These are phyloP conservation scores for Ifrita kowaldi DNA, from an alignment of 2,113 vertebrate species.

Conservation along the genomic window DNA sequence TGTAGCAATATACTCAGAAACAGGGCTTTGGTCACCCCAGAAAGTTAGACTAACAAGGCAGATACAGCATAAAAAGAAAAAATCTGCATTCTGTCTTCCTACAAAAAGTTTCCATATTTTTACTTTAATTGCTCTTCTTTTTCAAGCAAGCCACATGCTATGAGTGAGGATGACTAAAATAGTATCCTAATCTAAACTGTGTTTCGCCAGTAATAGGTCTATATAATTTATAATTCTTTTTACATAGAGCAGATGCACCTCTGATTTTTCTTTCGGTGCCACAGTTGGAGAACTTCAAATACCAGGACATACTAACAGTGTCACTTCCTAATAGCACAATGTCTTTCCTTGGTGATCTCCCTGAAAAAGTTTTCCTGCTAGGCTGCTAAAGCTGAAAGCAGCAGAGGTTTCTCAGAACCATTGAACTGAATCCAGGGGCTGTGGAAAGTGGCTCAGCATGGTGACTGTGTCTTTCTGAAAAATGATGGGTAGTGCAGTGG, in stretches of 20 bases:
- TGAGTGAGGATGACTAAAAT: background rate
- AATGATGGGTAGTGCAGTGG: background rate
- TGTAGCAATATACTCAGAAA: background rate
- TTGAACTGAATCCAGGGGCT: background rate
- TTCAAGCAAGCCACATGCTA: background rate
- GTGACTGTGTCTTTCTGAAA: background rate
- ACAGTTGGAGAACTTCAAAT: background rate
- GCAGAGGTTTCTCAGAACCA: background rate
- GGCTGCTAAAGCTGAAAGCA: background rate
- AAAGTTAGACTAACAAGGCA: background rate
- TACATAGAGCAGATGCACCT: background rate
- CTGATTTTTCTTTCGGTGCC: background rate
- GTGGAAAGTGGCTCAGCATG: background rate
- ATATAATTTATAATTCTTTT: background rate
- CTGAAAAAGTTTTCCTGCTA: background rate
- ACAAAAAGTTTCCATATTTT: background rate
- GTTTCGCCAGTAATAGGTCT: background rate
- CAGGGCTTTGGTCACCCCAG: rapidly evolving
- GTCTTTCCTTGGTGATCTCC: background rate
- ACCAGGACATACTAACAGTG: background rate
- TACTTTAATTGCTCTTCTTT: background rate
- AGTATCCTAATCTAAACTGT: background rate
- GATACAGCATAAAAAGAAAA: background rate
- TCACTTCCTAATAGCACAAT: background rate
- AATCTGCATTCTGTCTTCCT: background rate